These are phyloP conservation scores for Bos javanicus DNA, from an alignment of 2,113 vertebrate species.

Conservation along the genomic window DNA sequence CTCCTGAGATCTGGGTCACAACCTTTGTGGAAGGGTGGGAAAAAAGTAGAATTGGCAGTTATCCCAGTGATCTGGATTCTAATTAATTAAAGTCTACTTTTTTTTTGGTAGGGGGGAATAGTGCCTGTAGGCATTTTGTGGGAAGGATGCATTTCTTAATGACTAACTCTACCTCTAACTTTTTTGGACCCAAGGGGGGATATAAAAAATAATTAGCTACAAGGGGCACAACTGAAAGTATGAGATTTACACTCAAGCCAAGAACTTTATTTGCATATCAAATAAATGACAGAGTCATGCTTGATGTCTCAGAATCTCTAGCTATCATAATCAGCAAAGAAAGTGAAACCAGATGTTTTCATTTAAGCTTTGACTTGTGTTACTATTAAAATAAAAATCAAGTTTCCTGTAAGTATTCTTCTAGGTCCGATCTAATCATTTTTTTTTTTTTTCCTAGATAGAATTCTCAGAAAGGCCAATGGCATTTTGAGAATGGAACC, in stretches of 20 bases:
- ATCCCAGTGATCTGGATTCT: constrained; percentile 29
- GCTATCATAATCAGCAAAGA: constrained; percentile 56
- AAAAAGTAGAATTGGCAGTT: constrained; percentile 14
- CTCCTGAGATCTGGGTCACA: constrained; percentile 42
- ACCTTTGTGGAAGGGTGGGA: not conserved
- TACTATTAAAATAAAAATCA: constrained; percentile 59
- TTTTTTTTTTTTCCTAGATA: not conserved
- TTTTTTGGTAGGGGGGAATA: not conserved
- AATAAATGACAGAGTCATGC: constrained; percentile 45
- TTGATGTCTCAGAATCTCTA: constrained; percentile 46
- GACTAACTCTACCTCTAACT: constrained; percentile 19
- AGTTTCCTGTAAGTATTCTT: constrained; percentile 26
- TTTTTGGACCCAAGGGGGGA: not conserved
- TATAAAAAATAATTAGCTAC: constrained; percentile 57
- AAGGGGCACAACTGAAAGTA: constrained; percentile 23
- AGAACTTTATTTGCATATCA: constrained; percentile 65
- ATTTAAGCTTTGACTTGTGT: constrained; percentile 58
- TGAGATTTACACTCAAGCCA: constrained; percentile 33
- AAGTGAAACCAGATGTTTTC: constrained; percentile 68
- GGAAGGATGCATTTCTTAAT: constrained; percentile 49
- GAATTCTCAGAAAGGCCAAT: constrained; percentile 7
- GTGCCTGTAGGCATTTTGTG: constrained; percentile 21
- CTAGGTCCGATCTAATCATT: constrained; percentile 22
- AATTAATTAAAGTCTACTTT: constrained; percentile 39
- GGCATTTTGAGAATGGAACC: constrained; percentile 31